phyloP scores from a whole-genome alignment of 2,888 invertebrate genomes.

The Anthrax anthrax region DNA sequence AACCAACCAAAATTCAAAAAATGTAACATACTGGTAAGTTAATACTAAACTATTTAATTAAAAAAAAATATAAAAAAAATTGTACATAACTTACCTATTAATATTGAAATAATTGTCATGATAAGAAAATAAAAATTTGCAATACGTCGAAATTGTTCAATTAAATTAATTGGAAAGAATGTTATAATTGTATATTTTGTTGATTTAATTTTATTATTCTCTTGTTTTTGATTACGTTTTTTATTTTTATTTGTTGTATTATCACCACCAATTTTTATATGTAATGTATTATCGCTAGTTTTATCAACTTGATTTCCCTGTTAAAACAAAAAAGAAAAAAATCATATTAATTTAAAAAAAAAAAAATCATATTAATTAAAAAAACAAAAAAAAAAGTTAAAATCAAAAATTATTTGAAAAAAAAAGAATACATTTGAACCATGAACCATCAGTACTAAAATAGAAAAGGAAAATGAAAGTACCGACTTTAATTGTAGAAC shows the following conservation, averaged over 20 bases:
- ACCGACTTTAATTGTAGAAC: too few relatives aligned
- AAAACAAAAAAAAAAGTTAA: too few relatives aligned
- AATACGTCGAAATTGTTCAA: constrained; percentile 68
- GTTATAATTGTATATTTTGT: constrained; percentile 63
- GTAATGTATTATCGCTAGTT: constrained; percentile 39
- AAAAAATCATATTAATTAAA: too few relatives aligned
- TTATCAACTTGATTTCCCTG: constrained; percentile 48
- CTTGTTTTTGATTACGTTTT: constrained; percentile 17
- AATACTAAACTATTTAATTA: too few relatives aligned
- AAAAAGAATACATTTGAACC: too few relatives aligned
- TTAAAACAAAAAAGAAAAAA: constrained; percentile 14
- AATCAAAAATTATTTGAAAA: too few relatives aligned
- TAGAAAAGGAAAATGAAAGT: too few relatives aligned
- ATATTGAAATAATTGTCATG: constrained; percentile 53
- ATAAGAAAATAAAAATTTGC: constrained; percentile 76
- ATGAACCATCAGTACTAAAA: too few relatives aligned
- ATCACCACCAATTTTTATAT: constrained; percentile 45
- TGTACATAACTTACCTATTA: constrained; percentile 39
- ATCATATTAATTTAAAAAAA: neutral
- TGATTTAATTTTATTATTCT: constrained; percentile 44
- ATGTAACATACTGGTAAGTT: too few relatives aligned
- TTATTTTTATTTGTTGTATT: constrained; percentile 30
- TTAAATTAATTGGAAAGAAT: constrained; percentile 67
- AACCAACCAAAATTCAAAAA: too few relatives aligned
- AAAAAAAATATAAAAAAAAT: neutral